Evolutionary conservation across 2,888 invertebrate species (phyloP).

Genomic region (Alloscopus bannaensis): DNA sequence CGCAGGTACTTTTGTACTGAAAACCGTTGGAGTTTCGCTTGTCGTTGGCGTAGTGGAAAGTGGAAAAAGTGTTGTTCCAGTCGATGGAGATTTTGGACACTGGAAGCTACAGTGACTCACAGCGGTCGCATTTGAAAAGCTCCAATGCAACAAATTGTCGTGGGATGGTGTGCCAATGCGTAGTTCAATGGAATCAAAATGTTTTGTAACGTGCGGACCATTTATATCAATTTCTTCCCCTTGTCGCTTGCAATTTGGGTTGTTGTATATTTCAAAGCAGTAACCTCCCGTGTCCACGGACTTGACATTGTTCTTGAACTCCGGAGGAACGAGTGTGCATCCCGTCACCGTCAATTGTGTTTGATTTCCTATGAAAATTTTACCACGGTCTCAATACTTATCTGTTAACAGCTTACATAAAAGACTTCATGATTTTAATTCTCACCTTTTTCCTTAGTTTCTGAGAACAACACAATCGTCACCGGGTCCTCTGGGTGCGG

Average conservation of each 20-base stretch:
- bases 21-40: no score
- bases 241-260: not conserved
- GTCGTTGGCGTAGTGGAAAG: no score
- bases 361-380: slow-evolving; percentile 6
- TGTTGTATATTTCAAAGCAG: not conserved
- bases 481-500: not conserved
- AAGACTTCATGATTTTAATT: slow-evolving; percentile 3
- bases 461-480: not conserved
- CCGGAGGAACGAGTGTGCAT: not conserved
- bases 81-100: no score
- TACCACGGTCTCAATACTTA: no score
- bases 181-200: no score
- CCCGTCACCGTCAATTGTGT: not conserved
- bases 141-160: no score
- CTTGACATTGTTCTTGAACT: not conserved
- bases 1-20: no score
- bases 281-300: not conserved
- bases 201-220: no score
- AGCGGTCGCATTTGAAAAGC: no score
- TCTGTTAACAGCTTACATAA: not conserved
- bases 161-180: no score
- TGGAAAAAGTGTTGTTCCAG: no score
- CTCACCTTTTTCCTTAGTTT: not conserved
- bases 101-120: no score
- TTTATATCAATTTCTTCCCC: not conserved